Conservation (phyloP, 1,140 invertebrate species). For the Tetragnatha versicolor region DNA sequence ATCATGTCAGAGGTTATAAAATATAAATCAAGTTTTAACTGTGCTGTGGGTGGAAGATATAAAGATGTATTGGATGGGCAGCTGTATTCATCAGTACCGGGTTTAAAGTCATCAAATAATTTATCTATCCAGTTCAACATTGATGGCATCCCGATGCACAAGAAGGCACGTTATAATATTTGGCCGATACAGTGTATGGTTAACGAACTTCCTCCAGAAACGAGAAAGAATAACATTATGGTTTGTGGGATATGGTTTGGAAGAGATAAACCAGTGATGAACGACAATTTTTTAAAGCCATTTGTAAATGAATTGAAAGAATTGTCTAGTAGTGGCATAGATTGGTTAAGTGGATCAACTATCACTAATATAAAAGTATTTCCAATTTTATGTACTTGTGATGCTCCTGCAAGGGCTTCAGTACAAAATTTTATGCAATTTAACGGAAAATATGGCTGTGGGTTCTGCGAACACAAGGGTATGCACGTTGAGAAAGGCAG, state of each 20-base stretch:
- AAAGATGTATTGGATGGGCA: too few species aligned
- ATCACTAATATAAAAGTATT: not conserved
- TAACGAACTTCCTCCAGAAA: not conserved
- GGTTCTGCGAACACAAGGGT: not conserved
- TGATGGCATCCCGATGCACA: not conserved
- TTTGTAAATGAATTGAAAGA: not conserved
- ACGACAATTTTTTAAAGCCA: not conserved
- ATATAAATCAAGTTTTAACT: too few species aligned
- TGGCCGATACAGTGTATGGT: conserved; percentile 8
- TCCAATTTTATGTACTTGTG: not conserved
- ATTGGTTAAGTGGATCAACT: not conserved
- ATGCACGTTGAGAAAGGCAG: not conserved
- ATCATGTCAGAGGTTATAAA: too few species aligned
- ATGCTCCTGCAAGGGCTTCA: not conserved
- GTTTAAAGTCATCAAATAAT: too few species aligned
- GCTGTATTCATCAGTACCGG: too few species aligned
- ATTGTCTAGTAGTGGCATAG: not conserved
- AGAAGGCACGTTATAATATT: not conserved
- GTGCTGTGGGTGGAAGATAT: too few species aligned
- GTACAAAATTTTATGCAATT: not conserved
- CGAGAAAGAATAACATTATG: not conserved
- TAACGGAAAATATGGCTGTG: not conserved
- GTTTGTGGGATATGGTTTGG: conserved; percentile 21
- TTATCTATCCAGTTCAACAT: not conserved
- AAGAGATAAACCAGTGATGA: not conserved